These are phyloP conservation scores for Dromas ardeola DNA, from an alignment of 2,113 vertebrate genomes.

Conservation along the genomic window DNA sequence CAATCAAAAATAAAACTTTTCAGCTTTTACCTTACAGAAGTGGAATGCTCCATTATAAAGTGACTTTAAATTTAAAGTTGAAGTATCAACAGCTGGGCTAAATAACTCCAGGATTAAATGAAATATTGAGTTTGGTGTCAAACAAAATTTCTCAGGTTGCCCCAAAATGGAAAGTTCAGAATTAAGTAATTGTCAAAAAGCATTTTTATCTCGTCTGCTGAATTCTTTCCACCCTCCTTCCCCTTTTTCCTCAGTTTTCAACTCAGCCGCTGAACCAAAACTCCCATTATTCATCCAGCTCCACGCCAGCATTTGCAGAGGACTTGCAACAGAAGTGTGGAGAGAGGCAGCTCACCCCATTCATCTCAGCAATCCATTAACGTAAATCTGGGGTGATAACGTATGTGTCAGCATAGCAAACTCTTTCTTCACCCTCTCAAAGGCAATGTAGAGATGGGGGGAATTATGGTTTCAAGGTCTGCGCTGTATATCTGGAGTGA, in stretches of 20 bases:
- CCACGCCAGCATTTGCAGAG: not conserved
- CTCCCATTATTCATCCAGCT: not conserved
- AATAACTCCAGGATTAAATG: not conserved
- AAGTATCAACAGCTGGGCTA: not conserved
- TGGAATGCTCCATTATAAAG: not conserved
- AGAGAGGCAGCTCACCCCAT: not conserved
- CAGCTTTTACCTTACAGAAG: not conserved
- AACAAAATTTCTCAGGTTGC: not conserved
- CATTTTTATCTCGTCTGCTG: not conserved
- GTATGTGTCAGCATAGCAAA: not conserved
- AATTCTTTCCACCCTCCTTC: not conserved
- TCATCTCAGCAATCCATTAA: not conserved
- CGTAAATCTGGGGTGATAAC: not conserved
- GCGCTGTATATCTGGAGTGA: not conserved
- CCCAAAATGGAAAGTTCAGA: not conserved
- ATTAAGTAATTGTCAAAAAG: not conserved
- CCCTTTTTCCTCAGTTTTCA: not conserved
- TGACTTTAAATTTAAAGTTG: not conserved
- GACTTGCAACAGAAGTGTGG: not conserved
- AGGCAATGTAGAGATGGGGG: not conserved
- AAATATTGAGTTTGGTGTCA: not conserved
- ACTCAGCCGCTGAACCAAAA: not conserved
- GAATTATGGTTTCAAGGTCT: not conserved
- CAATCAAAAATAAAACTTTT: not conserved
- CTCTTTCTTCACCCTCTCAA: not conserved